Evolutionary conservation across 2,888 invertebrate genomes (phyloP).

Genomic region (Perizoma flavofasciatum): DNA sequence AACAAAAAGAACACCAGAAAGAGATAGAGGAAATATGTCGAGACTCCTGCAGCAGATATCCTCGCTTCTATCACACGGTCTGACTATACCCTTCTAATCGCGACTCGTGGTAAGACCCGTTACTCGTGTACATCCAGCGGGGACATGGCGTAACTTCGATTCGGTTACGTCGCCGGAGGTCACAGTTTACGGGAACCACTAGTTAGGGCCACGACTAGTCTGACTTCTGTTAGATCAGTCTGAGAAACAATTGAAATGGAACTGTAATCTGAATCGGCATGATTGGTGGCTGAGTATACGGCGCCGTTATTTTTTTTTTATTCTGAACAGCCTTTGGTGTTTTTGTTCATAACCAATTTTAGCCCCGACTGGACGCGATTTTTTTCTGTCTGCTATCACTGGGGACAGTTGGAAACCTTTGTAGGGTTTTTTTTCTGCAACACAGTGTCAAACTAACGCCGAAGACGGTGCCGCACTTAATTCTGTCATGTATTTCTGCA

Average conservation of each 20-base stretch:
- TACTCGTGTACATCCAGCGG: slow-evolving; percentile 55
- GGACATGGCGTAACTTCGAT: slow-evolving; percentile 53
- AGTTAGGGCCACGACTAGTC: slow-evolving; percentile 22
- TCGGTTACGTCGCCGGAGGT: slow-evolving; percentile 39
- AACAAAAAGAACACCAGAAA: too few species aligned
- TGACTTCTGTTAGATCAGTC: slow-evolving; percentile 23
- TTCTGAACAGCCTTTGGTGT: too few species aligned
- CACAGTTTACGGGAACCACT: slow-evolving; percentile 31
- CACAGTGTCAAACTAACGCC: too few species aligned
- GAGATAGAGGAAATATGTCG: too few species aligned
- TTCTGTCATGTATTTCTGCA: too few species aligned
- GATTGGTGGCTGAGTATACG: background rate
- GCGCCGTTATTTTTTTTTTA: background rate
- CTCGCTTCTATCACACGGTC: slow-evolving; percentile 1
- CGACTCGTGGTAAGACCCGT: slow-evolving; percentile 64
- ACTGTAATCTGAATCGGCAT: slow-evolving; percentile 5
- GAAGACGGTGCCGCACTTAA: too few species aligned
- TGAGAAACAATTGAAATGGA: slow-evolving; percentile 26
- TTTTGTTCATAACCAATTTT: too few species aligned
- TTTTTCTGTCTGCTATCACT: too few species aligned
- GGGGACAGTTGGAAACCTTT: too few species aligned
- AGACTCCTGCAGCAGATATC: too few species aligned
- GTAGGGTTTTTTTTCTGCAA: too few species aligned
- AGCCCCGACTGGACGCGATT: too few species aligned
- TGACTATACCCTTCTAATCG: slow-evolving; percentile 49